A percentile compares a stretch with the other conserved stretches of the same genome.
Evolutionary conservation across 1,140 invertebrate genomes (phyloP).

Genomic region (Druon quercuslanigerum): DNA sequence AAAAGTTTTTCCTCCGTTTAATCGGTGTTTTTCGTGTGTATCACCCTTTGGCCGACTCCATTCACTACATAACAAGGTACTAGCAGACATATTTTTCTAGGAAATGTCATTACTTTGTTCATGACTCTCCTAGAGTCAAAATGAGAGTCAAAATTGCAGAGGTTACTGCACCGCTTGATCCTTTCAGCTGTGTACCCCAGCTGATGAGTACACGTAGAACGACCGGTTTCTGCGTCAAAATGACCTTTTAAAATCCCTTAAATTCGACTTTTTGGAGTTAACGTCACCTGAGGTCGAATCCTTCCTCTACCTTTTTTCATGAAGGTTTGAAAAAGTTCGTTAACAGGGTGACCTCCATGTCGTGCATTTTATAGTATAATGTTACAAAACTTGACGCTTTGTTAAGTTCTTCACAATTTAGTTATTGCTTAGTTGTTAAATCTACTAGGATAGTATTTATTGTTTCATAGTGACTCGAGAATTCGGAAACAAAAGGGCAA

Average conservation of each 20-base stretch:
- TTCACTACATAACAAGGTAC: slow-evolving; percentile 33
- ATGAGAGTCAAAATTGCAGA: background rate
- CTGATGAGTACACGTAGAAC: slow-evolving; percentile 39
- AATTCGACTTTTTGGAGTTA: slow-evolving; percentile 23
- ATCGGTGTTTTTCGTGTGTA: slow-evolving; percentile 52
- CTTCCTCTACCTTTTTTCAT: slow-evolving; percentile 39
- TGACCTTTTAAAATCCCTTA: slow-evolving; percentile 47
- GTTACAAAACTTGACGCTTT: background rate
- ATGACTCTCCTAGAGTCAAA: background rate
- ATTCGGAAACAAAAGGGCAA: slow-evolving; percentile 28
- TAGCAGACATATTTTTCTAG: background rate
- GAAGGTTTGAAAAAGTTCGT: background rate
- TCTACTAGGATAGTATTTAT: background rate
- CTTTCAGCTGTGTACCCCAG: slow-evolving; percentile 28
- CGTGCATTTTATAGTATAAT: slow-evolving; percentile 1
- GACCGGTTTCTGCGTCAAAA: slow-evolving; percentile 50
- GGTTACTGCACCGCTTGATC: background rate
- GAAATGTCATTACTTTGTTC: background rate
- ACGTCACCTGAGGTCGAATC: slow-evolving; percentile 46
- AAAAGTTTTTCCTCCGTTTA: slow-evolving; percentile 61
- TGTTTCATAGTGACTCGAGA: background rate
- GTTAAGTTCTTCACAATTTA: too few relatives aligned
- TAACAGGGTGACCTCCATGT: background rate
- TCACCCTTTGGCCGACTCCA: slow-evolving; percentile 31
- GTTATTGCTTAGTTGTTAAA: slow-evolving; percentile 32